A percentile compares a stretch with the other conserved stretches of the same genome.
These are phyloP conservation scores for Papilio machaon DNA, from an alignment of 1,140 invertebrate species.

Conservation along the genomic window DNA sequence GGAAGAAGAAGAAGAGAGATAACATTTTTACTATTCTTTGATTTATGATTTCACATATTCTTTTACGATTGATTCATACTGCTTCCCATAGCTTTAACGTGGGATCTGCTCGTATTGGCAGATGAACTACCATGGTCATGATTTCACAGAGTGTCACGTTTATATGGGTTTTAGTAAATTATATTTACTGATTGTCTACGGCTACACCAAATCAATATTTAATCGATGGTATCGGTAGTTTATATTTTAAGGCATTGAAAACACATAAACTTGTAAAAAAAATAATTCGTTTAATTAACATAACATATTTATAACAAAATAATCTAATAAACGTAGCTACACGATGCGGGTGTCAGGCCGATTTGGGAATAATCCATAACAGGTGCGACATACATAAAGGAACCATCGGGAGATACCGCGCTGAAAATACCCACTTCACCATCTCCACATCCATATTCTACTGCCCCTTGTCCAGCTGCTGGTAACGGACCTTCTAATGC, in stretches of 20 bases:
- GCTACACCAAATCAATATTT: not conserved
- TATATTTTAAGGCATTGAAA: not conserved
- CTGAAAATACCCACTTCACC: conserved; percentile 47
- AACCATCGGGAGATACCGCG: conserved; percentile 34
- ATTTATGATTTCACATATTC: no score
- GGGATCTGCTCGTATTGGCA: no score
- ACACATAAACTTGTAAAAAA: conserved; percentile 1
- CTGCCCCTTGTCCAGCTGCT: conserved; percentile 45
- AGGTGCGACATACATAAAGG: conserved; percentile 7
- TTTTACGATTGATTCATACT: not conserved
- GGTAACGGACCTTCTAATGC: conserved; percentile 54
- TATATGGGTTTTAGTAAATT: no score
- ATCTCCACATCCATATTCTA: conserved; percentile 51
- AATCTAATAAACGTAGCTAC: conserved; percentile 37
- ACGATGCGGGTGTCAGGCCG: not conserved
- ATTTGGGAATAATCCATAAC: conserved; percentile 23
- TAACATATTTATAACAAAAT: conserved; percentile 34
- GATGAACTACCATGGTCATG: not conserved
- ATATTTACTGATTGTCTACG: not conserved
- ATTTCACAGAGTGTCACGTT: not conserved
- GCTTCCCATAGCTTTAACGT: not conserved
- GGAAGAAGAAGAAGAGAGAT: no score
- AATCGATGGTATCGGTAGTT: not conserved
- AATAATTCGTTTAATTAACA: conserved; percentile 18
- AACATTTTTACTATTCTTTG: no score